These are phyloP conservation scores for Carollia perspicillata DNA, from an alignment of 2,113 vertebrate species.

Conservation along the genomic window DNA sequence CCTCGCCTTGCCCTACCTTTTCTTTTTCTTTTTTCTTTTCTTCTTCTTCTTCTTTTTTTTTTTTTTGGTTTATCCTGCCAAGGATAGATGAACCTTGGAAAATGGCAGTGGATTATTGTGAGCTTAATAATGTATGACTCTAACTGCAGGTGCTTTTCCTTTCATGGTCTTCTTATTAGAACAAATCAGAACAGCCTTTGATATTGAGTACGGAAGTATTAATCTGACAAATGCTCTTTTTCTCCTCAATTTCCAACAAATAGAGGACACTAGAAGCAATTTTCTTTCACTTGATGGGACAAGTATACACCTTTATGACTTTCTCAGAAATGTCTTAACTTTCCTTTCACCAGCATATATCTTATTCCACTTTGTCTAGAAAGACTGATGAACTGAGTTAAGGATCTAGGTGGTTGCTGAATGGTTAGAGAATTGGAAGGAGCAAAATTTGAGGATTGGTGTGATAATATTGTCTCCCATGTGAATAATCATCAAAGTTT, in stretches of 20 bases:
- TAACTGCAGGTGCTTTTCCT: conserved; percentile 1
- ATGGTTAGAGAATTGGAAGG: background rate
- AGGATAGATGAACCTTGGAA: background rate
- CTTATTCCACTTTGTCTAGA: background rate
- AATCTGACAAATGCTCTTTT: conserved; percentile 49
- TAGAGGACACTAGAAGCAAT: conserved; percentile 35
- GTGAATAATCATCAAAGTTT: background rate
- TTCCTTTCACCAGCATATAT: background rate
- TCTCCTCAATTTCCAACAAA: conserved; percentile 43
- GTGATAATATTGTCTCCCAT: background rate
- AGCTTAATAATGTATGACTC: conserved; percentile 33
- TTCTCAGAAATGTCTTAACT: conserved; percentile 19
- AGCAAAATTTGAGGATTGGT: background rate
- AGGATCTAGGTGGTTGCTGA: background rate
- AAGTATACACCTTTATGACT: background rate
- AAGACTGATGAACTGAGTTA: background rate
- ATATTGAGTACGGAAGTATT: conserved; percentile 44
- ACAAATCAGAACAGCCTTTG: conserved; percentile 32
- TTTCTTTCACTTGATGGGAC: conserved; percentile 43
- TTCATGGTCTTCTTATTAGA: conserved; percentile 54
- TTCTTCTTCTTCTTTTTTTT: background rate
- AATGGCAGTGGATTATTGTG: conserved; percentile 20
- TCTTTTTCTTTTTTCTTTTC: background rate
- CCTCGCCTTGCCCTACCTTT: no score
- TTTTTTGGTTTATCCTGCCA: background rate